These are phyloP conservation scores for Aphelinus certus DNA, from an alignment of 1,140 invertebrate genomes.

Conservation along the genomic window DNA sequence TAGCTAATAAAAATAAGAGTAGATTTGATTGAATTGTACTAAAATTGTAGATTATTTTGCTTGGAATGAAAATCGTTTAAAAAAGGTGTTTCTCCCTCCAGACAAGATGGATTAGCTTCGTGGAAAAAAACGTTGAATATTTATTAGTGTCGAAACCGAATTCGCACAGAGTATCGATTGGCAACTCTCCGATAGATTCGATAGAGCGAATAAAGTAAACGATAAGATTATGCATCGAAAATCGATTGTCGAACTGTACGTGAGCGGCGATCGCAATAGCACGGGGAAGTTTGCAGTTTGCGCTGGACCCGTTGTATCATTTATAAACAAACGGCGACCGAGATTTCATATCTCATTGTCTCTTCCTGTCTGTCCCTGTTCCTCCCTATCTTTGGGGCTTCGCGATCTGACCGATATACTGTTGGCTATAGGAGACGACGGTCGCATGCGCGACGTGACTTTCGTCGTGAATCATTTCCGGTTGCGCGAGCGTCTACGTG, in stretches of 20 bases:
- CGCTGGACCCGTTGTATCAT: background rate
- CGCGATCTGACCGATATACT: background rate
- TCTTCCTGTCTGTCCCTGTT: background rate
- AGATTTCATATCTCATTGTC: background rate
- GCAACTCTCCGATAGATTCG: too few species aligned
- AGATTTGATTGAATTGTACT: too few species aligned
- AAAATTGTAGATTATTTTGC: too few species aligned
- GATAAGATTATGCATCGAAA: constrained; percentile 2
- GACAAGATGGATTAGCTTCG: too few species aligned
- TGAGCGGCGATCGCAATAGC: background rate
- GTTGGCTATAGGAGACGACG: background rate
- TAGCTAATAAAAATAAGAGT: too few species aligned
- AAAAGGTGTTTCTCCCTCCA: too few species aligned
- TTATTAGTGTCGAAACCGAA: too few species aligned
- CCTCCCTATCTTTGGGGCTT: background rate
- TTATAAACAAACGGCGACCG: constrained; percentile 1
- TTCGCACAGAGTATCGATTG: too few species aligned
- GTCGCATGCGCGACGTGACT: constrained; percentile 16
- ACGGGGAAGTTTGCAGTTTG: background rate
- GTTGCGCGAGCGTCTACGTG: constrained; percentile 24
- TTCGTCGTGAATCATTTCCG: constrained; percentile 31
- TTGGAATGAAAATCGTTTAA: too few species aligned
- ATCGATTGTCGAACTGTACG: background rate
- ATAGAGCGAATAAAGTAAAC: background rate
- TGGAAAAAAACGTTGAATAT: too few species aligned